Evolutionary conservation across 2,888 invertebrate genomes (phyloP), one percentile per base, ranked within the genome.

Genomic region (Antheraea yamamai): DNA sequence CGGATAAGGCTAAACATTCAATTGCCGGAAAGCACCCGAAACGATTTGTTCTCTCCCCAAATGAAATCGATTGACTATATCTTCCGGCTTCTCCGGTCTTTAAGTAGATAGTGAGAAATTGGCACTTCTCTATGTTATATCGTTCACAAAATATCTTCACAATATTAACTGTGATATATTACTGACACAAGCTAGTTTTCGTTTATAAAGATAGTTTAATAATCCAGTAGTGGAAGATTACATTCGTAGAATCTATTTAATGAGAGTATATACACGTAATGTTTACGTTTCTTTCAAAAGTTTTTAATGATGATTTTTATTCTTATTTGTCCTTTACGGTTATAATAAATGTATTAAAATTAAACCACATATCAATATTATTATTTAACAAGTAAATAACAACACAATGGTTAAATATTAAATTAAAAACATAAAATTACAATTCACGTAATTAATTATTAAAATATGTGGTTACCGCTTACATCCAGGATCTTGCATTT

Each of bases 1-100:
- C 92, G 93, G 93, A 93, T 93, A 92, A 92, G 88, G 90, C 91
- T 92, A 93, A 94, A 94, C 91, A 93, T 93, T 93, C 92, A 92
- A 94, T 93, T 91, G 91, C 90, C 91, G 91, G 92, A 90, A 91
- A 89, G 90, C 89, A 91, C 90, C 91, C 88, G 87, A 90, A 91
- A 91, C 90, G 92, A 92, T 93, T 93, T 93, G 91, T 90, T 91
- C 90, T 88, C 88, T 88, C 88, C 89, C 88, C 84, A 80, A 80
- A 84, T 88, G 86, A 90, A 88, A 91, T 91, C 91, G 91, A 91
- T 89, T 89, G 85, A 87, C 89, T 89, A 88, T 89, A 87, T 88
- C 84, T 90, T 89, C 87, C 86, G 87, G 83, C 78, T 82, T 80
- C 80, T 81, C 79, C 79, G 79, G 82, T 79, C 77, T 84, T 82